Evolutionary conservation across 2,113 vertebrate species (phyloP), one percentile per base, ranked within the genome.

Genomic region (Oncorhynchus clarkii): DNA sequence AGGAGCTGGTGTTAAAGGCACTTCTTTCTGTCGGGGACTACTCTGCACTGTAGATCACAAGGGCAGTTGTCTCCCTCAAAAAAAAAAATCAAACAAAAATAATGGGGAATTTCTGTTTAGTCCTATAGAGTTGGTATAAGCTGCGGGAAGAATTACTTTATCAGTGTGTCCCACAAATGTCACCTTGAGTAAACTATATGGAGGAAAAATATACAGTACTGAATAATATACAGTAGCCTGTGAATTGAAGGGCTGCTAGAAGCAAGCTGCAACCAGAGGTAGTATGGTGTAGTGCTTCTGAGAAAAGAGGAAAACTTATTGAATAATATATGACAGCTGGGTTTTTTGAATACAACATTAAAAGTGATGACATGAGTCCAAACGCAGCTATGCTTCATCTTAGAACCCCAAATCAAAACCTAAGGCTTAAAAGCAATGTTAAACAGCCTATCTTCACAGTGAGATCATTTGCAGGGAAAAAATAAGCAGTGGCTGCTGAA

Each of bases 271-370:
- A 86, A 73, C 78, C 75, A 77, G 87, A 22, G 85, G 82, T 88
- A 79, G 83, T 77, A 73, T 82, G 80, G 80, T 74, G 78, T 78
- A 87, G 79, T 74, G 78, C 84, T 86, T 84, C 57, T 59, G 74
- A 84, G 82, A 86, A 67, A 91, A 91, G 84, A 88, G n/a, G 84
- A 88, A 93, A 90, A 90, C 82, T 85, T 81, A 79, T 84, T 91
- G 86, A 93, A 93, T 92, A 90, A 93, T 93, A 92, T 80, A 93
- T 91, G 91, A 91, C 87, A 89, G 89, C 85, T 90, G 82, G 78
- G 79, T 88, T 85, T 92, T 92, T 88, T 87, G 87, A 91, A 92
- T 90, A 79, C 78, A 73, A 92, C 88, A 89, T 91, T 90, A 92
- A 92, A 93, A 92, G 91, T 90, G 89, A 91, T 92, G 91, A 91